Conservation (phyloP, 2,888 invertebrate species). For the Drosophila aldrichi region DNA sequence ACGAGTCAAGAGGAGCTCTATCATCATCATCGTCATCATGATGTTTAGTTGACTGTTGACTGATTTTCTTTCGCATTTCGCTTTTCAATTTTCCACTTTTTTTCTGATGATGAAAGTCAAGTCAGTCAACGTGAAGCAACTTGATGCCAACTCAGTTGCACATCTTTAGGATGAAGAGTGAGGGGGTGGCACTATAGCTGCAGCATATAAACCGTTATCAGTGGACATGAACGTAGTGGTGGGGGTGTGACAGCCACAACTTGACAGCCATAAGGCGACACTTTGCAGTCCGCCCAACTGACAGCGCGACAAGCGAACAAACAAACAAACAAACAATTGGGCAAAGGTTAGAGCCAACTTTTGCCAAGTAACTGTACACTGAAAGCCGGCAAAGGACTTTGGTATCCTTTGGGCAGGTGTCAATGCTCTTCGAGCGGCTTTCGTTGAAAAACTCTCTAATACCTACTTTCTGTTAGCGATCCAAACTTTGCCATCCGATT, state of each 20-base stretch:
- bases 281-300: slow-evolving; percentile 42
- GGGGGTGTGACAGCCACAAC: slow-evolving; percentile 21
- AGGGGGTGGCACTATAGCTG: slow-evolving; percentile 26
- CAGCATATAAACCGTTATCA: slow-evolving; percentile 60
- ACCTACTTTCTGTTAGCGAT: neutral
- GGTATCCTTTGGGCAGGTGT: slow-evolving; percentile 33
- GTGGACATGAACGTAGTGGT: slow-evolving; percentile 4
- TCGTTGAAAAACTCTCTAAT: slow-evolving; percentile 15
- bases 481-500: neutral
- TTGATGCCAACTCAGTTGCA: slow-evolving; percentile 59
- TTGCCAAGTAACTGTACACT: slow-evolving; percentile 24
- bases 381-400: slow-evolving; percentile 28
- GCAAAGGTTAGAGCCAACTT: slow-evolving; percentile 8
- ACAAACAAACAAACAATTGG: slow-evolving; percentile 18
- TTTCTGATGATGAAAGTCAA: slow-evolving; percentile 60
- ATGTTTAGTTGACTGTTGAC: slow-evolving; percentile 13
- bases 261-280: slow-evolving; percentile 59
- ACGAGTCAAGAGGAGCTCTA: slow-evolving; percentile 12
- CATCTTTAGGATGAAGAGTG: slow-evolving; percentile 14
- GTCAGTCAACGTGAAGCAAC: slow-evolving; percentile 54
- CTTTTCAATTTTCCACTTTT: slow-evolving; percentile 5
- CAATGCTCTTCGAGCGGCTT: slow-evolving; percentile 28
- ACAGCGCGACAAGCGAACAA: slow-evolving; percentile 26
- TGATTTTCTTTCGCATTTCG: slow-evolving; percentile 24
- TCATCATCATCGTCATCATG: slow-evolving; percentile 3